Base-by-base conservation (phyloP, 2,797 vertebrate species). In the Rhinichthys osculus region DNA sequence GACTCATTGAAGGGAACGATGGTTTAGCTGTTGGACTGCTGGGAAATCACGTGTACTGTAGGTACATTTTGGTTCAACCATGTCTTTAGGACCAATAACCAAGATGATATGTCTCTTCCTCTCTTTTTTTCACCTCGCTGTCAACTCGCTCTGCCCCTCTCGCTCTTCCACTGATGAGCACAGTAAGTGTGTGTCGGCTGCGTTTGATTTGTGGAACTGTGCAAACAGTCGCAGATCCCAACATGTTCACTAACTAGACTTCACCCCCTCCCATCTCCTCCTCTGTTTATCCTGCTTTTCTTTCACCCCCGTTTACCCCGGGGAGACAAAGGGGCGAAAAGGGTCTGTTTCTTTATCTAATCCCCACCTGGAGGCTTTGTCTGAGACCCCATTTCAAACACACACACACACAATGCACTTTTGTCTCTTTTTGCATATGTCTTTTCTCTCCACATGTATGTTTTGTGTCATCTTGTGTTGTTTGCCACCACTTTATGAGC, bases 211-310 rank as follows among this genome's bases (percentile, higher is more conserved):
- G 27, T 72, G 71, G 33, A 19, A 9, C 78, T 82, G 47, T 74
- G 83, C 77, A 86, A 86, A 93, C 91, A 89, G 91, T 85, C 85
- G 27, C 87, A 86, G 78, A 84, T 80, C 82, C 52, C 44, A 33
- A 86, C 78, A 84, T 3, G 82, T 21, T 74, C 87, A 54, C 72
- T 78, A 84, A 86, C 44, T 10, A 84, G 72, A 73, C 62, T 19
- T 72, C 64, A 7, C 42, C 71, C 38, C 42, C 62, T 21, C 42
- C 9, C 40, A 3, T 17, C 74, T 74, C 64, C 35, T 10, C 35
- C 17, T 47, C 64, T 81, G 66, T 86, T 86, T 84, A 83, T 81
- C 71, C 72, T 42, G 77, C 64, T 85, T 87, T 85, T 80, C 54
- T 30, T 27, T 76, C 57, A 57, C 66, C 27, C 44, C 38, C 40